phyloP scores from a whole-genome alignment of 2,888 invertebrate species.

The Papilio gigon region DNA sequence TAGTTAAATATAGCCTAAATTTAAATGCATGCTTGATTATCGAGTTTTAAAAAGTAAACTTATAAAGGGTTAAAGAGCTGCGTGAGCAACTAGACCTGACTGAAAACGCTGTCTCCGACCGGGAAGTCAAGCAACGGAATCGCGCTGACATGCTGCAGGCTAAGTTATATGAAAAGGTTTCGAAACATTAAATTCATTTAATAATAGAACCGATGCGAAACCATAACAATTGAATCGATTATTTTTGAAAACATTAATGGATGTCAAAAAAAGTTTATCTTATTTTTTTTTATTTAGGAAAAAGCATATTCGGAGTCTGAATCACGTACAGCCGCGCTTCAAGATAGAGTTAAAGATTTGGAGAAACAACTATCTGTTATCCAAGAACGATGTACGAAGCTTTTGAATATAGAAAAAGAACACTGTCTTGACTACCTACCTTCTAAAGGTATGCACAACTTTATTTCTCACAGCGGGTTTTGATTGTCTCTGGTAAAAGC shows the following conservation, averaged over 20 bases:
- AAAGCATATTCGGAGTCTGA: conserved; percentile 55
- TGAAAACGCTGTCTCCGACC: conserved; percentile 53
- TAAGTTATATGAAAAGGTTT: conserved; percentile 73
- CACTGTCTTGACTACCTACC: conserved; percentile 69
- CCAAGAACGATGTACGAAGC: conserved; percentile 61
- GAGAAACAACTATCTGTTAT: conserved; percentile 58
- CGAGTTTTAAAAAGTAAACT: conserved; percentile 11
- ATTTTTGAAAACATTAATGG: background rate
- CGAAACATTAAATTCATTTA: conserved; percentile 44
- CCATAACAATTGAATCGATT: background rate
- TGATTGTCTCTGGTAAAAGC: too few relatives aligned
- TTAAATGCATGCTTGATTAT: too few relatives aligned
- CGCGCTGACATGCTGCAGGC: conserved; percentile 62
- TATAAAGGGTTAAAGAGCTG: conserved; percentile 71
- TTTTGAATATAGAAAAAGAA: conserved; percentile 65
- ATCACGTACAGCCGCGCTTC: conserved; percentile 54
- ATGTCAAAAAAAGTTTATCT: background rate
- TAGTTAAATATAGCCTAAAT: too few relatives aligned
- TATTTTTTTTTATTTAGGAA: conserved; percentile 53
- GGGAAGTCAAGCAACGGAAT: conserved; percentile 54
- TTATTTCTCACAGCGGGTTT: too few relatives aligned
- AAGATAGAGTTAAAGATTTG: conserved; percentile 59
- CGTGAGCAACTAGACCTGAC: conserved; percentile 60
- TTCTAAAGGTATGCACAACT: conserved; percentile 59
- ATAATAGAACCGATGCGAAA: too few relatives aligned